Percentiles rank a stretch among this genome's conserved stretches.
Conservation (phyloP, 2,797 vertebrate species). For the Otolemur crassicaudatus region DNA sequence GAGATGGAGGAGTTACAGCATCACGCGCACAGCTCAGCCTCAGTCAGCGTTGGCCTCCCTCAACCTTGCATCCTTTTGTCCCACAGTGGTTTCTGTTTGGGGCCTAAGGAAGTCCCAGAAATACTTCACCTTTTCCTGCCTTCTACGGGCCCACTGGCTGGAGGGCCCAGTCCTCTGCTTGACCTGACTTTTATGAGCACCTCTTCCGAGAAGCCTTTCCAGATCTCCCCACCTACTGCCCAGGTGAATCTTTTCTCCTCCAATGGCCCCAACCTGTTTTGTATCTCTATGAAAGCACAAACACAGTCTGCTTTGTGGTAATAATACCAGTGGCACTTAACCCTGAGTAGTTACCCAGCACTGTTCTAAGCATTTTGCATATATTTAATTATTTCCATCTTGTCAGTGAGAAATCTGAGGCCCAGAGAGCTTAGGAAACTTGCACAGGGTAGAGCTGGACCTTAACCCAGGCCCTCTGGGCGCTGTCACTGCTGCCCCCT, state of each 20-base stretch:
- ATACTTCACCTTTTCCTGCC: background rate
- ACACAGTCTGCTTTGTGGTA: background rate
- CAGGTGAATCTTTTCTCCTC: background rate
- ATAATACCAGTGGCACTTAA: background rate
- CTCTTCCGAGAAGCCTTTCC: conserved; percentile 41
- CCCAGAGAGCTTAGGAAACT: background rate
- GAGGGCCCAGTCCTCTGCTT: background rate
- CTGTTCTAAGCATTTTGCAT: background rate
- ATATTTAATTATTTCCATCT: background rate
- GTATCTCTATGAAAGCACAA: background rate
- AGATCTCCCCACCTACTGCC: background rate
- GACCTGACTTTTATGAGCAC: background rate
- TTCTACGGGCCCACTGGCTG: background rate
- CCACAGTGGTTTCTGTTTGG: background rate
- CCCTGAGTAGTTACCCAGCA: background rate
- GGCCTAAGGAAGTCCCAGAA: background rate
- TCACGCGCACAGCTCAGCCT: background rate
- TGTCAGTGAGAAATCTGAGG: background rate
- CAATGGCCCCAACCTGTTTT: too few species aligned
- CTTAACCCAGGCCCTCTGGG: background rate
- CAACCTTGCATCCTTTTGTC: background rate
- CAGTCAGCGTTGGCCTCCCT: background rate
- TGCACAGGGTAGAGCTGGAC: background rate
- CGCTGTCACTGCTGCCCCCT: background rate
- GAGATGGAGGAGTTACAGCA: too few species aligned